These are phyloP conservation scores for Scleropages formosus DNA, from an alignment of 2,797 vertebrate genomes.

Conservation along the genomic window DNA sequence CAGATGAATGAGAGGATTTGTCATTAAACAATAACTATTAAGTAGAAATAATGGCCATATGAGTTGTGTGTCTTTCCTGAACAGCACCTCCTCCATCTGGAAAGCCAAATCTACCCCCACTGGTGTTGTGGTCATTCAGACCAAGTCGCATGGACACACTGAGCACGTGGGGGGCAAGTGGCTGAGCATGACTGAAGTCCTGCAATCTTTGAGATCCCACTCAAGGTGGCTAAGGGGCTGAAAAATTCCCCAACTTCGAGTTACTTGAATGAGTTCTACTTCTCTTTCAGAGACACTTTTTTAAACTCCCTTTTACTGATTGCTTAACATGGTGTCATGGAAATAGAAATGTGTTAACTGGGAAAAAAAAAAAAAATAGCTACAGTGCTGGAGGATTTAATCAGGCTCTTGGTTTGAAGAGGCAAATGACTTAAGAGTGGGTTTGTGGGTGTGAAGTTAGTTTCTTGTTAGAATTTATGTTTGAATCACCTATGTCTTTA, in stretches of 20 bases:
- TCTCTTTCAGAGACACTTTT: neutral
- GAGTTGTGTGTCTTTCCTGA: neutral
- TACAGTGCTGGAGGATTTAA: neutral
- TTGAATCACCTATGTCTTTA: neutral
- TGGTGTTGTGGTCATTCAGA: too few relatives aligned
- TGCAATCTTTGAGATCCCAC: neutral
- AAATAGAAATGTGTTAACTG: neutral
- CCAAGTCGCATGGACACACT: too few relatives aligned
- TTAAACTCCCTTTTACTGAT: neutral
- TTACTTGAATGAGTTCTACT: neutral
- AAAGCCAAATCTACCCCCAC: too few relatives aligned
- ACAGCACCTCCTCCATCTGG: too few relatives aligned
- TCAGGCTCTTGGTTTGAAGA: constrained; percentile 1
- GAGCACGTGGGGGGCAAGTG: too few relatives aligned
- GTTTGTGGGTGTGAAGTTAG: neutral
- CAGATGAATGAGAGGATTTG: neutral
- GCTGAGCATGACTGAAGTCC: too few relatives aligned
- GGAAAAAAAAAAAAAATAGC: too few relatives aligned
- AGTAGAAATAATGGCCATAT: neutral
- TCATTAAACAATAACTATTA: neutral
- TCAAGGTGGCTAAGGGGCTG: neutral
- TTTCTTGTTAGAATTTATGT: neutral
- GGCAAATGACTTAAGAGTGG: neutral
- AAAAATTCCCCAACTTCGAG: neutral
- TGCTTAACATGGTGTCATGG: neutral